Conservation (phyloP, 2,797 vertebrate species). For the Rhinophrynus dorsalis region DNA sequence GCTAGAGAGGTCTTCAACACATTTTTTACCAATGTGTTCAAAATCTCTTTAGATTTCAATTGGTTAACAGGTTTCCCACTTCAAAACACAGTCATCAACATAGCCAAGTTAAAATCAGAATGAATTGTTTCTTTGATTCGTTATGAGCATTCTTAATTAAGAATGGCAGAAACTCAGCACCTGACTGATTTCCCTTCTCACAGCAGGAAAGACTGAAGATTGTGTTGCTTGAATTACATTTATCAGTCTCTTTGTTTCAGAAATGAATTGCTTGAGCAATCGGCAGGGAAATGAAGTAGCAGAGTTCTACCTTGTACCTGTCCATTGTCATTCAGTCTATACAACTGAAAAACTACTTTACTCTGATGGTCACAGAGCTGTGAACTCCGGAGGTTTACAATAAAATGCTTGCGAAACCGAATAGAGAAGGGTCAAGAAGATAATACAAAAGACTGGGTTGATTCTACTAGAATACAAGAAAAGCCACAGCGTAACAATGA, state of each 20-base stretch:
- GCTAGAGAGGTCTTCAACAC: too few relatives aligned
- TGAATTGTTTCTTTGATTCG: too few relatives aligned
- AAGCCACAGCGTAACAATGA: neutral
- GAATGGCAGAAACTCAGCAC: too few relatives aligned
- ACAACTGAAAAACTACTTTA: conserved; percentile 31
- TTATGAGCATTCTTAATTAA: too few relatives aligned
- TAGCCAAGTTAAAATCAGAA: too few relatives aligned
- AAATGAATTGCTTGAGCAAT: conserved; percentile 4
- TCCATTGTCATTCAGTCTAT: conserved; percentile 22
- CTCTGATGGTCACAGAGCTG: conserved; percentile 31
- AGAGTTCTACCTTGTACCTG: conserved; percentile 10
- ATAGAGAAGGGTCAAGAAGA: conserved; percentile 35
- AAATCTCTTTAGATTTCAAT: too few relatives aligned
- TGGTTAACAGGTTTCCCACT: too few relatives aligned
- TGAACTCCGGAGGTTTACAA: conserved; percentile 14
- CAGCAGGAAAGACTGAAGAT: neutral
- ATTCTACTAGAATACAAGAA: conserved; percentile 14
- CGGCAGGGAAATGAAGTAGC: neutral
- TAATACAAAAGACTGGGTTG: conserved; percentile 11
- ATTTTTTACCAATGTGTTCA: too few relatives aligned
- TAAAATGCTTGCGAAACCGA: conserved; percentile 12
- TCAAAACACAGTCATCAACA: too few relatives aligned
- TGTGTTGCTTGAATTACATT: neutral
- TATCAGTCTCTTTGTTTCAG: neutral
- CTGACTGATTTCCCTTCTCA: neutral